A percentile compares a stretch with the other conserved stretches of the same genome.
Conservation (phyloP, 2,888 invertebrate genomes). For the Sinopyrophorus schimmeli region DNA sequence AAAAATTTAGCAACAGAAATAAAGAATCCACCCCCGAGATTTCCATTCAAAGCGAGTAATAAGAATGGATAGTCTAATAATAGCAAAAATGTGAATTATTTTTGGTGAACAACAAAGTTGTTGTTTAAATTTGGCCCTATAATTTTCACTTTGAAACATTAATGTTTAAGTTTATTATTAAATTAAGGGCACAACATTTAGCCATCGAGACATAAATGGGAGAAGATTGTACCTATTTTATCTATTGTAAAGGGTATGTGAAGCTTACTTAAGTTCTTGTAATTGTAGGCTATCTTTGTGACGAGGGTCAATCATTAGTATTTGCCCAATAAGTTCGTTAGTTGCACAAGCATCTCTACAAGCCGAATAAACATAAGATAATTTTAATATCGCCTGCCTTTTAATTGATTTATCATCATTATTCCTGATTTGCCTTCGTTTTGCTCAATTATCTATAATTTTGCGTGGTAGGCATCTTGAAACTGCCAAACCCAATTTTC, state of each 20-base stretch:
- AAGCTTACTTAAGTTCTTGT: neutral
- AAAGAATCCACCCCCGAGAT: no score
- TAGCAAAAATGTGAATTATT: no score
- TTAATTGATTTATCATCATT: neutral
- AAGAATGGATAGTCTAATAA: no score
- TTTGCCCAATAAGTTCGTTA: neutral
- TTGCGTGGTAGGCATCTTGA: slow-evolving; percentile 14
- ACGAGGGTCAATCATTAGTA: neutral
- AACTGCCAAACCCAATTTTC: slow-evolving; percentile 9
- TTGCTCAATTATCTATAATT: slow-evolving; percentile 15
- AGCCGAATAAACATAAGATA: slow-evolving; percentile 10
- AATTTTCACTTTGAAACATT: neutral
- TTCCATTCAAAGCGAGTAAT: no score
- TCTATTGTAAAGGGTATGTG: neutral
- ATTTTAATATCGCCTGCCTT: slow-evolving; percentile 3
- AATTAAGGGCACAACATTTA: no score
- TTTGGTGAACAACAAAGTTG: no score
- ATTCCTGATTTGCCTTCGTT: slow-evolving; percentile 2
- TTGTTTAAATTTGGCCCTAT: neutral
- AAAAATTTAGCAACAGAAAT: no score
- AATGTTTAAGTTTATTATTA: slow-evolving; percentile 1
- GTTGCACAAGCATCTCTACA: neutral
- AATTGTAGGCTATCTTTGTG: neutral
- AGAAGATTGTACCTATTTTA: neutral
- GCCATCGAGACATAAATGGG: neutral